Evolutionary conservation across 53 echinoderm and acorn worm species (phyloP), one percentile per base, ranked within the genome.

Genomic region (Luidia sarsii): DNA sequence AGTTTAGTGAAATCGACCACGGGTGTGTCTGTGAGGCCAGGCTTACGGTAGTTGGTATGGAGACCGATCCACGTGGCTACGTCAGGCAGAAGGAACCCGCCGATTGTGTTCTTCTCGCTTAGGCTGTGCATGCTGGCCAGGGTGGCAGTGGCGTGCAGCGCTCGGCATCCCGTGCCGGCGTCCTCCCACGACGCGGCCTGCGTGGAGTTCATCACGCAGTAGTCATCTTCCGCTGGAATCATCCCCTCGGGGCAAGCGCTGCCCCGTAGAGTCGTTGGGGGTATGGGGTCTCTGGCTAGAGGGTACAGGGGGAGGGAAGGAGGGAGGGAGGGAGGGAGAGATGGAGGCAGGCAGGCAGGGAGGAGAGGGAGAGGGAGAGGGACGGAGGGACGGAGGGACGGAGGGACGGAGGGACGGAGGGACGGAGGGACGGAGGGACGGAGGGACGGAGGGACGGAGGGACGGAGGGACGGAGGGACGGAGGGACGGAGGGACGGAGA

Each of bases 11-110:
- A n/a, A n/a, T n/a, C n/a, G n/a, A n/a, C n/a, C n/a, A n/a, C n/a
- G n/a, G n/a, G n/a, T n/a, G n/a, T n/a, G n/a, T n/a, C n/a, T n/a
- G n/a, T n/a, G n/a, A n/a, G n/a, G n/a, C n/a, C n/a, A n/a, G n/a
- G n/a, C 77, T 77, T 77, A 77, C 77, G 61, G 8, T 60, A 30
- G 6, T 6, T 61, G 18, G 3, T 60, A 32, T 49, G 43, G 20
- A 77, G 77, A 31, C 77, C 77, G 48, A 77, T 77, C 77, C 77
- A 77, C 0, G 45, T 0, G 2, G 34, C 41, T 0, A 15, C 45
- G 13, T 1, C 1, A 61, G 75, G 11, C 10, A 25, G 19, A n/a
- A n/a, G n/a, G 1, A 14, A 8, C 1, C 3, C 2, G 37, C 8
- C 11, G 29, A 16, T 4, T 4, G 0, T 0, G 2, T 2, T 2